A percentile compares a stretch with the other conserved stretches of the same genome.
Evolutionary conservation across 2,113 vertebrate species (phyloP).

Genomic region (Pampusana beccarii): DNA sequence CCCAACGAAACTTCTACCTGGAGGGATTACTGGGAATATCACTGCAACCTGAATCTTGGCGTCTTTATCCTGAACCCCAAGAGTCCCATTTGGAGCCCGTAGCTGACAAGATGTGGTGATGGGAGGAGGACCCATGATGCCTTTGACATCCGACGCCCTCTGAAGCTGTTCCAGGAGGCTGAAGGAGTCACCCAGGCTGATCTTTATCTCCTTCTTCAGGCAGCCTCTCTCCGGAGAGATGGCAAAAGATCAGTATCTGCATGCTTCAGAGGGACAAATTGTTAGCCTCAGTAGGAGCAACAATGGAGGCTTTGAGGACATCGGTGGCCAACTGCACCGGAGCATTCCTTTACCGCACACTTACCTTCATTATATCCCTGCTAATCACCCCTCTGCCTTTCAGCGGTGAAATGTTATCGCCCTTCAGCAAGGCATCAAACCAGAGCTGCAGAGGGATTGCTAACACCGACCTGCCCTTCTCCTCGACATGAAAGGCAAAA

Average conservation of each 20-base stretch:
- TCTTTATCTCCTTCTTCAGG: background rate
- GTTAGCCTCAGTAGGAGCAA: background rate
- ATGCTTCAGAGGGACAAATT: background rate
- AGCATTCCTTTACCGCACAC: background rate
- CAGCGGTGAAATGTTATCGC: background rate
- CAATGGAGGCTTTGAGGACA: conserved; percentile 41
- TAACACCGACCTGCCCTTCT: background rate
- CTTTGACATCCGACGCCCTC: background rate
- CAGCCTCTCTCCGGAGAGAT: background rate
- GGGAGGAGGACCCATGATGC: fast-evolving
- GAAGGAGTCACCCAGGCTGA: background rate
- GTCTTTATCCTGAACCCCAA: background rate
- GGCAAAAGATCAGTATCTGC: background rate
- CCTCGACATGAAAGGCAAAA: background rate
- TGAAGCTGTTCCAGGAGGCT: conserved; percentile 12
- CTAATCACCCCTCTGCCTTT: conserved; percentile 1
- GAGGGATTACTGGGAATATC: background rate
- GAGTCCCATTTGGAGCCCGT: fast-evolving
- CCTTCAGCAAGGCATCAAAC: background rate
- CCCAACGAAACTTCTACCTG: background rate
- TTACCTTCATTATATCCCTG: background rate
- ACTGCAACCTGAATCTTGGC: fast-evolving
- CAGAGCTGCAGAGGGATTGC: background rate
- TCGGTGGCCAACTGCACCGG: background rate
- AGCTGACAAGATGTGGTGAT: background rate